Base-by-base conservation (phyloP, 2,797 vertebrate genomes). In the Agapornis canus region DNA sequence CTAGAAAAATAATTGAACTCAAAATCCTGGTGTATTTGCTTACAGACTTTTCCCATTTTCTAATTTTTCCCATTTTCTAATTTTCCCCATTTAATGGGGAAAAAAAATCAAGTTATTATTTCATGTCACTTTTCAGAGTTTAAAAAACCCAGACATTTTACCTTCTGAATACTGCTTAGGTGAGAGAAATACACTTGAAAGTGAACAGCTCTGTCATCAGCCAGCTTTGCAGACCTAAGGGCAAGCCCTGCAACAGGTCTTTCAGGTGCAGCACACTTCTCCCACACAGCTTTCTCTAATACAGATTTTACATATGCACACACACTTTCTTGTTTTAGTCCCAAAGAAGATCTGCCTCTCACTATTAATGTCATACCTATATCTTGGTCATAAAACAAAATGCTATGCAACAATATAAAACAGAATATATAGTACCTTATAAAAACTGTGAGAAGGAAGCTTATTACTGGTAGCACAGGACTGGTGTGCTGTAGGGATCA, bases 361-460 rank as follows among this genome's bases (percentile, higher is more conserved):
- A n/a, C 69, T 75, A 63, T 71, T 82, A 90, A 70, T 17, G 10
- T 52, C n/a, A 89, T 52, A 90, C 21, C 23, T 80, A 3, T 45
- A 94, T 45, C 71, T 81, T 83, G 68, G 43, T 52, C 73, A 87
- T 82, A 94, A 94, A 89, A 22, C 23, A 89, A 85, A 89, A 66
- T 32, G 49, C 7, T 89, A 43, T 39, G 49, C 54, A 88, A 35
- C 40, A 45, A 78, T 6, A 63, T 64, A 43, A 81, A 95, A 69
- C 21, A 85, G 48, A 84, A 57, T 49, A 75, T 65, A 64, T 56
- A 66, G 40, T 43, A 71, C 39, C 48, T 85, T 91, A 78, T 68
- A 70, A 83, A 92, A 92, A 75, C 68, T 25, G 39, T 56, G 51
- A 91, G 51, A 59, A 92, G 37, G 19, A 26, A 13, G 47, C 14